Percentiles rank a stretch among this genome's conserved stretches.
phyloP scores from a whole-genome alignment of 2,888 invertebrate species.

The Drosophila demipolita region DNA sequence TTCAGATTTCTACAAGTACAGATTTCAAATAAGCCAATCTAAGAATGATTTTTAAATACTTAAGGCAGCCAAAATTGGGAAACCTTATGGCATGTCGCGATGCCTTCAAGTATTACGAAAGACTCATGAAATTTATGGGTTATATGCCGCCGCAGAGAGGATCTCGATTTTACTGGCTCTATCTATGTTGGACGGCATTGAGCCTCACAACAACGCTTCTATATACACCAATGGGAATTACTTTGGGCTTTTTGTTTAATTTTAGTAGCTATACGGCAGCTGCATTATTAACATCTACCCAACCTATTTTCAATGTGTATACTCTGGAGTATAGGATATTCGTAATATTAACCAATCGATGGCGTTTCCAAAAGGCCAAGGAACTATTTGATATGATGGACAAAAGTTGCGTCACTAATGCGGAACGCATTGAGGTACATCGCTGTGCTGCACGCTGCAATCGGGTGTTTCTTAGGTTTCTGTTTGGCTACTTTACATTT shows the following conservation, averaged over 20 bases:
- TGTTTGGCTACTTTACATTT: constrained; percentile 5
- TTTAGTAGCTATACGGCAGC: constrained; percentile 16
- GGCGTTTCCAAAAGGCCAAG: constrained; percentile 29
- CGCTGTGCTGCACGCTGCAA: constrained; percentile 35
- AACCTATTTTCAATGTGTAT: constrained; percentile 23
- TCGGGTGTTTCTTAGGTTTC: constrained; percentile 20
- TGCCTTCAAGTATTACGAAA: constrained; percentile 36
- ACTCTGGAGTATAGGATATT: background rate
- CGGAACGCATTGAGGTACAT: constrained; percentile 25
- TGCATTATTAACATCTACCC: constrained; percentile 24
- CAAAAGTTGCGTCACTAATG: constrained; percentile 2
- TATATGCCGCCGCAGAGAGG: constrained; percentile 18
- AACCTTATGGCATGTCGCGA: constrained; percentile 16
- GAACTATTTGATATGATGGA: constrained; percentile 39
- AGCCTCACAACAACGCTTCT: background rate
- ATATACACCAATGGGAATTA: constrained; percentile 40
- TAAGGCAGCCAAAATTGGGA: constrained; percentile 10
- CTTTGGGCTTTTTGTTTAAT: constrained; percentile 16
- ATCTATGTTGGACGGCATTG: constrained; percentile 9
- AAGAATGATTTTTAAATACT: constrained; percentile 34
- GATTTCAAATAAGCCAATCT: background rate
- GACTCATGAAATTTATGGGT: constrained; percentile 31
- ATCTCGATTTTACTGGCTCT: background rate
- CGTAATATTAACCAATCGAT: background rate
- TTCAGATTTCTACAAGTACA: background rate